Conservation (phyloP, 2,797 vertebrate species). For the Leontopithecus rosalia region DNA sequence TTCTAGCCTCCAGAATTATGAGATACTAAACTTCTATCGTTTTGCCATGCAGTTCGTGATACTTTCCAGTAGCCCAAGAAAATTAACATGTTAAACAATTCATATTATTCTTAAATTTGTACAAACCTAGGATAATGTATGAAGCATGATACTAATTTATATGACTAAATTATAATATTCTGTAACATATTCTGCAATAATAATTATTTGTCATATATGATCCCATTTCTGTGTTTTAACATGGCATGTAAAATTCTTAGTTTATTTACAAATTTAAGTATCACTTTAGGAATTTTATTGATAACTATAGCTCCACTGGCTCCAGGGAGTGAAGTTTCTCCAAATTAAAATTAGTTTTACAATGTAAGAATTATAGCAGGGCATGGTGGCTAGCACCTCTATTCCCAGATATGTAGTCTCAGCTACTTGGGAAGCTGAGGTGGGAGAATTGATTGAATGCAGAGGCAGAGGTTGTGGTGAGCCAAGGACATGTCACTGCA, state of each 20-base stretch:
- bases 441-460: neutral
- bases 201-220: neutral
- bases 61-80: neutral
- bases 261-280: neutral
- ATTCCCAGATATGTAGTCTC: neutral
- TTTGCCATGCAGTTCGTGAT: neutral
- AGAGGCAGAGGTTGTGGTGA: neutral
- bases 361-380: neutral
- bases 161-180: neutral
- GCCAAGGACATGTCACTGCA: neutral
- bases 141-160: neutral
- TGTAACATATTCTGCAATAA: neutral
- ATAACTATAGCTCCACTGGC: neutral
- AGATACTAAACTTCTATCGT: neutral
- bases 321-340: neutral
- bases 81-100: neutral
- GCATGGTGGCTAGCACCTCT: neutral
- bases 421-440: neutral
- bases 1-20: neutral
- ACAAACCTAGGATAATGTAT: neutral
- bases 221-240: neutral
- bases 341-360: constrained; percentile 23
- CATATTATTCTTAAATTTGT: neutral
- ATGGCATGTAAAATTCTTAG: neutral
- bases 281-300: neutral